Percentiles rank a stretch among this genome's conserved stretches.
Evolutionary conservation across 1,140 invertebrate genomes (phyloP).

Genomic region (Ditylenchus dipsaci): DNA sequence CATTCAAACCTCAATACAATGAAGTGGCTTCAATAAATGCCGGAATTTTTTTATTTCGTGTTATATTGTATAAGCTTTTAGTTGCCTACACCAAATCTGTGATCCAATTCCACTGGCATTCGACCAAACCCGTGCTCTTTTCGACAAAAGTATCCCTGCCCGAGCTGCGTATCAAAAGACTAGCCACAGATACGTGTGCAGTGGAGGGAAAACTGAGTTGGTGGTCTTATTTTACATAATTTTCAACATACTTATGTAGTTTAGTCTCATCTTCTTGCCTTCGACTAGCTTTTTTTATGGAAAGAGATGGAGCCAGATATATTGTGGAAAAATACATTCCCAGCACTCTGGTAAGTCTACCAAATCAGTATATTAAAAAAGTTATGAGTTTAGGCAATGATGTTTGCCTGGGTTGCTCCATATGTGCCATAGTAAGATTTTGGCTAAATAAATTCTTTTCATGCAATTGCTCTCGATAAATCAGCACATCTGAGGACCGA

Average conservation of each 20-base stretch:
- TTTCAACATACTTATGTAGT: slow-evolving; percentile 2
- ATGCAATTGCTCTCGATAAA: background rate
- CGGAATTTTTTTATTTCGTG: background rate
- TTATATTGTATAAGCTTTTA: too few species aligned
- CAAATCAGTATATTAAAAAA: background rate
- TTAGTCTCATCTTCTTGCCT: slow-evolving; percentile 54
- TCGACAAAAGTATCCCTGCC: slow-evolving; percentile 40
- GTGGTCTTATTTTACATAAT: slow-evolving; percentile 3
- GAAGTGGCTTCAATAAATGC: too few species aligned
- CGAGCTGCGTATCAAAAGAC: slow-evolving; percentile 45
- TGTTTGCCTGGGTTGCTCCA: slow-evolving; percentile 56
- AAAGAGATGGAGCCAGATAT: slow-evolving; percentile 52
- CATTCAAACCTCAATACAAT: too few species aligned
- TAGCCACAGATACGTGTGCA: slow-evolving; percentile 40
- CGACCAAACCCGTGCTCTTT: slow-evolving; percentile 40
- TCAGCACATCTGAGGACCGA: too few species aligned
- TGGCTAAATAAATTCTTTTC: too few species aligned
- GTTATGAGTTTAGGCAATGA: slow-evolving; percentile 24
- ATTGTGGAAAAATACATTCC: slow-evolving; percentile 57
- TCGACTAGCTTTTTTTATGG: slow-evolving; percentile 41
- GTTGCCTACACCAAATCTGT: slow-evolving; percentile 52
- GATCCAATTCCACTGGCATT: slow-evolving; percentile 47
- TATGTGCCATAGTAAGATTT: slow-evolving; percentile 30
- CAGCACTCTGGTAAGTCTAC: slow-evolving; percentile 32
- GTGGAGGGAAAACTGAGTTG: slow-evolving; percentile 54